phyloP scores from a whole-genome alignment of 2,113 vertebrate species.

The Ginglymostoma cirratum region DNA sequence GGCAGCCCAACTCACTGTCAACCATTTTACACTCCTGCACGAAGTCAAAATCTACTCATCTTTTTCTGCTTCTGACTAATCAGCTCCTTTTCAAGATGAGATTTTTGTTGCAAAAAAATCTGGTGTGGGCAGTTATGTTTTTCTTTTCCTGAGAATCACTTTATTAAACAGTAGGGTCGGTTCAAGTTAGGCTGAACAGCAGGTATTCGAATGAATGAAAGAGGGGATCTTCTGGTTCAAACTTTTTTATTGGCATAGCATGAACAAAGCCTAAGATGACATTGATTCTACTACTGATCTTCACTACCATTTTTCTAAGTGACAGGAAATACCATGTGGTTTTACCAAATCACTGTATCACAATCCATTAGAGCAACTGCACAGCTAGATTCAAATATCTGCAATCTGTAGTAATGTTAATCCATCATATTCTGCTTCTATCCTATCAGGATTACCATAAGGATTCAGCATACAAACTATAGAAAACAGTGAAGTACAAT shows the following conservation, averaged over 20 bases:
- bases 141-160: neutral
- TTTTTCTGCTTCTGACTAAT: neutral
- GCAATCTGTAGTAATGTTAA: neutral
- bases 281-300: conserved; percentile 23
- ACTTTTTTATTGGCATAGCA: neutral
- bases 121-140: neutral
- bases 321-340: conserved; percentile 31
- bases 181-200: conserved; percentile 31
- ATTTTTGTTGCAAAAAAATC: neutral
- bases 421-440: neutral
- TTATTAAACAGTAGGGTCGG: neutral
- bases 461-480: neutral
- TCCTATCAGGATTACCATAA: conserved; percentile 6
- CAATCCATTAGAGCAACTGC: neutral
- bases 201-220: neutral
- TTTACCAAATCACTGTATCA: conserved; percentile 4
- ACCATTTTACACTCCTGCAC: neutral
- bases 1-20: neutral
- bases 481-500: neutral
- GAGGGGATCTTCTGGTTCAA: neutral
- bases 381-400: conserved; percentile 17
- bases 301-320: neutral
- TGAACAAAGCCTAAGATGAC: neutral
- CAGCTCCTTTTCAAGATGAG: neutral
- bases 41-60: no score